Base-by-base conservation (phyloP, 2,888 invertebrate species). In the Strigamia transsilvanica region DNA sequence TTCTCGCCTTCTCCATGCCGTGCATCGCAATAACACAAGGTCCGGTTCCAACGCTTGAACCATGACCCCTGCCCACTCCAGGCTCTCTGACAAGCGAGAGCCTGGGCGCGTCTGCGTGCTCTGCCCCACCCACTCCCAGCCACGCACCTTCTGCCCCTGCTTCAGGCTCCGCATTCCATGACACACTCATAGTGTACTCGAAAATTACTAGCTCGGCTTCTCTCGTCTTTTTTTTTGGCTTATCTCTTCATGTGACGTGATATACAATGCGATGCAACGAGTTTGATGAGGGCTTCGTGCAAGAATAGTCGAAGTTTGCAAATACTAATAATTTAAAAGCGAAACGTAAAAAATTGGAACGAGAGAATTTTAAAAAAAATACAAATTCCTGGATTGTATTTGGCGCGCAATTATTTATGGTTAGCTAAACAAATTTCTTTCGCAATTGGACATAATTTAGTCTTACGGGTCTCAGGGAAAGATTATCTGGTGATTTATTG, bases 11-110 rank as follows among this genome's bases (percentile, higher is more conserved):
- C 61, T 73, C 13, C 73, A 73, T 73, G 73, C 32, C 73, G 73
- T 73, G 73, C 73, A 73, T 73, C n/a, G 73, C 73, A 73, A 73
- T 73, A 73, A 15, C 73, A 32, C 73, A 73, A 73, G 73, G 73
- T 73, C 73, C 73, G 73, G 73, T 73, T 73, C 73, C 73, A 73
- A 32, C 73, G 73, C 73, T 73, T 73, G 73, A 73, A 73, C 73
- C 32, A 23, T 73, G 73, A 73, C 73, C 73, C 32, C 73, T 73
- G 73, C 73, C 73, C 73, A 73, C 73, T 73, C 73, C 73, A 73
- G 73, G 73, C 73, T 73, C 73, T 73, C 73, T 73, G 73, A 73
- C 73, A 73, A 73, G 73, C 73, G 73, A 73, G 73, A 73, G 73
- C 73, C 73, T 73, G 73, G 73, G 73, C 73, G 73, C 73, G 73